Evolutionary conservation across 2,888 invertebrate species (phyloP).

Genomic region (Apocheima hispidaria): DNA sequence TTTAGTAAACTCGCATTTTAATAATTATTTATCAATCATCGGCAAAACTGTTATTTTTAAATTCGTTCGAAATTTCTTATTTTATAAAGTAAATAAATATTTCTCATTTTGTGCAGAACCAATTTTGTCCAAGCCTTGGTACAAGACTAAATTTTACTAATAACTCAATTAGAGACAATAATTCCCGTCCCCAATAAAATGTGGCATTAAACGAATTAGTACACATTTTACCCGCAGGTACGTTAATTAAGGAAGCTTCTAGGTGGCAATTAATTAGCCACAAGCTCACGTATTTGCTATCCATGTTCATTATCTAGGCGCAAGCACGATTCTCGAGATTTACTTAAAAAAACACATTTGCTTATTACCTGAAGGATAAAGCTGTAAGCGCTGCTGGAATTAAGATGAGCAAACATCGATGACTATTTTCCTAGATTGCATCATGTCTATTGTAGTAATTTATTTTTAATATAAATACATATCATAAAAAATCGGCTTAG

Average conservation of each 20-base stretch:
- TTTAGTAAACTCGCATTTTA: no score
- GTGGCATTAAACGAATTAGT: constrained; percentile 51
- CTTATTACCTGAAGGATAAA: constrained; percentile 51
- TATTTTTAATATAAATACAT: no score
- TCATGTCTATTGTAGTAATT: no score
- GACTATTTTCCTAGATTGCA: no score
- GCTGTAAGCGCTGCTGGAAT: no score
- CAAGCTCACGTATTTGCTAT: constrained; percentile 68
- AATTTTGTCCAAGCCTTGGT: not conserved
- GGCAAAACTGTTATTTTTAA: no score
- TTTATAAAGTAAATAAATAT: no score
- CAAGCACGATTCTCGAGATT: constrained; percentile 75
- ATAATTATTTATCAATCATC: no score
- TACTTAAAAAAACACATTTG: constrained; percentile 60
- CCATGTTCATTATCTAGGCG: constrained; percentile 75
- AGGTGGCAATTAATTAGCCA: constrained; percentile 74
- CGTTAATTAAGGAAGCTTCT: constrained; percentile 70
- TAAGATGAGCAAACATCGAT: not conserved
- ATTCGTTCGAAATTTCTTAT: no score
- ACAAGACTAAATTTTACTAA: not conserved
- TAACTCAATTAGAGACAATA: not conserved
- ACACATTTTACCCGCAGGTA: constrained; percentile 56
- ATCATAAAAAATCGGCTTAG: no score
- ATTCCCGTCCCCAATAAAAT: constrained; percentile 33
- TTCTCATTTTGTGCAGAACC: no score